Conservation (phyloP, 2,113 vertebrate species). For the Marcusenius ussheri region DNA sequence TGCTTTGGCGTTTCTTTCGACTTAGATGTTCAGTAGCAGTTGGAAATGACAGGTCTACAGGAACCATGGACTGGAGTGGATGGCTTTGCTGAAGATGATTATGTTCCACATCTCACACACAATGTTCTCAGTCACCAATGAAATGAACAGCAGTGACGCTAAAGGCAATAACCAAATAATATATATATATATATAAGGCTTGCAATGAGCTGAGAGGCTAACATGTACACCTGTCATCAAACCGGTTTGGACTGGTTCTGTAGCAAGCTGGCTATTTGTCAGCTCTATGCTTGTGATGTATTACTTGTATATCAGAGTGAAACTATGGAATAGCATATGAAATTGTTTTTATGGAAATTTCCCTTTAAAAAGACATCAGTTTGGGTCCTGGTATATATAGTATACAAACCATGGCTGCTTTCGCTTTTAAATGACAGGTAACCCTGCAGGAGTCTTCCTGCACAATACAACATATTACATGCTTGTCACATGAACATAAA, state of each 20-base stretch:
- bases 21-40: background rate
- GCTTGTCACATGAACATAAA: background rate
- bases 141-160: background rate
- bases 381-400: background rate
- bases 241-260: background rate
- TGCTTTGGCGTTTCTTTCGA: background rate
- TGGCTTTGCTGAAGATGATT: background rate
- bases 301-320: background rate
- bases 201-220: background rate
- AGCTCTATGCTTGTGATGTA: background rate
- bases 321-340: too few relatives aligned
- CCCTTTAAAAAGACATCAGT: background rate
- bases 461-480: background rate
- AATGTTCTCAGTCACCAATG: background rate
- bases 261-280: background rate
- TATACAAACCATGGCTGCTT: background rate
- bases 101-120: background rate
- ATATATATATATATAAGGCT: background rate
- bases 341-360: too few relatives aligned
- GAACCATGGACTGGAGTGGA: background rate
- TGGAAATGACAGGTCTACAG: background rate
- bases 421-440: background rate
- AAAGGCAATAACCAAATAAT: background rate
- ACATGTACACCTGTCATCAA: background rate
- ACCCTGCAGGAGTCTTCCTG: background rate